These are phyloP conservation scores for Aldrovandia affinis DNA, from an alignment of 2,797 vertebrate genomes.

Conservation along the genomic window DNA sequence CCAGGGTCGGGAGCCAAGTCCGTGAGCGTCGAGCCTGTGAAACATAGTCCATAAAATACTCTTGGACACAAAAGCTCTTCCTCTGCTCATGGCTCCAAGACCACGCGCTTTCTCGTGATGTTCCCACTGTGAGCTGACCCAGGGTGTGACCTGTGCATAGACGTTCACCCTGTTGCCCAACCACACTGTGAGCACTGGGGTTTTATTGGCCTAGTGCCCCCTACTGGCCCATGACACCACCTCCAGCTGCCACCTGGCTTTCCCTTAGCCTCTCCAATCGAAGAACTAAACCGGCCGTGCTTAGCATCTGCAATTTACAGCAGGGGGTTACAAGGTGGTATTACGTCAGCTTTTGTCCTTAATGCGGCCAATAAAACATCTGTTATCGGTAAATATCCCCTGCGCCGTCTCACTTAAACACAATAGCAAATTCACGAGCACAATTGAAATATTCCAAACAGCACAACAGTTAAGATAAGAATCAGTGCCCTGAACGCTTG, in stretches of 20 bases:
- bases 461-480: not conserved
- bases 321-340: not conserved
- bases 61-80: not conserved
- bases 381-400: not conserved
- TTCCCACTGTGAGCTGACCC: not conserved
- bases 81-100: not conserved
- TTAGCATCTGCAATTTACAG: constrained; percentile 3
- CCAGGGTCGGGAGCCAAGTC: not conserved
- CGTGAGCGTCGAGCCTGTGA: not conserved
- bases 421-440: not conserved
- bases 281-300: not conserved
- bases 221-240: not conserved
- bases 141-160: not conserved
- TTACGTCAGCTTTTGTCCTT: not conserved
- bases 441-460: not conserved
- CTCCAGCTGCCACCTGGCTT: not conserved
- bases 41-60: not conserved
- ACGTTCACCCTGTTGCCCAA: not conserved
- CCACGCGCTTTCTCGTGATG: not conserved
- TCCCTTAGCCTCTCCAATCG: not conserved
- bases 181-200: too few relatives aligned
- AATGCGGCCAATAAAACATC: not conserved
- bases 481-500: too few relatives aligned
- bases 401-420: not conserved
- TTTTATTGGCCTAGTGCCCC: too few relatives aligned